phyloP scores from a whole-genome alignment of 1,140 invertebrate genomes.

The Panagrolaimus sp. region DNA sequence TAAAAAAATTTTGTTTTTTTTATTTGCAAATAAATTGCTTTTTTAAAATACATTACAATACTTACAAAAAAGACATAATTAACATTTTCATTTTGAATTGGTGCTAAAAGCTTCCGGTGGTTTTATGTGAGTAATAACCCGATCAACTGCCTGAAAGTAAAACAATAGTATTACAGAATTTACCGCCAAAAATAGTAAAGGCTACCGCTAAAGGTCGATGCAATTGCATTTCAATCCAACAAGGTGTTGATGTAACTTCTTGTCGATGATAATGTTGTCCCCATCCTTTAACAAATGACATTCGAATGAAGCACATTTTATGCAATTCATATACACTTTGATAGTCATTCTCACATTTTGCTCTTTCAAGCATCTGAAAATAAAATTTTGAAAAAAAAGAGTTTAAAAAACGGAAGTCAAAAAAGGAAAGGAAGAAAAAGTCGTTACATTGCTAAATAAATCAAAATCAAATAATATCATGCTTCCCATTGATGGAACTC shows the following conservation, averaged over 20 bases:
- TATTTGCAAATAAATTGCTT: too few species aligned
- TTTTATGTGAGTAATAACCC: constrained; percentile 3
- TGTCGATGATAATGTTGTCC: constrained; percentile 92
- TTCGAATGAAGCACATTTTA: constrained; percentile 95
- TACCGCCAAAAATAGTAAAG: neutral
- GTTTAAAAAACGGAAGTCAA: too few species aligned
- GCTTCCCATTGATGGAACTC: constrained; percentile 32
- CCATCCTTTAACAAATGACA: constrained; percentile 92
- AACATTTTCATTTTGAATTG: constrained; percentile 8
- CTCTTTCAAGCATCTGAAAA: constrained; percentile 81
- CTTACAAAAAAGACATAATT: too few species aligned
- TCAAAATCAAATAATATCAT: constrained; percentile 85
- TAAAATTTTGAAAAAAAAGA: neutral
- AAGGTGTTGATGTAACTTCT: constrained; percentile 94
- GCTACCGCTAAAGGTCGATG: constrained; percentile 85
- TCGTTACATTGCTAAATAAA: constrained; percentile 72
- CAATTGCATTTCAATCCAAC: constrained; percentile 97
- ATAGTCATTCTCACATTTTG: constrained; percentile 75
- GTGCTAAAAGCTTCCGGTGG: constrained; percentile 3
- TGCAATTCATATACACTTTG: constrained; percentile 88
- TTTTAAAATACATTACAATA: too few species aligned
- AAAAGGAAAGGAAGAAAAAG: too few species aligned
- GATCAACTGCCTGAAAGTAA: constrained; percentile 6
- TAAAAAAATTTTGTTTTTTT: too few species aligned
- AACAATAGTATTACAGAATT: neutral